Evolutionary conservation across 1,140 invertebrate species (phyloP).

Genomic region (Drosophila arizonae): DNA sequence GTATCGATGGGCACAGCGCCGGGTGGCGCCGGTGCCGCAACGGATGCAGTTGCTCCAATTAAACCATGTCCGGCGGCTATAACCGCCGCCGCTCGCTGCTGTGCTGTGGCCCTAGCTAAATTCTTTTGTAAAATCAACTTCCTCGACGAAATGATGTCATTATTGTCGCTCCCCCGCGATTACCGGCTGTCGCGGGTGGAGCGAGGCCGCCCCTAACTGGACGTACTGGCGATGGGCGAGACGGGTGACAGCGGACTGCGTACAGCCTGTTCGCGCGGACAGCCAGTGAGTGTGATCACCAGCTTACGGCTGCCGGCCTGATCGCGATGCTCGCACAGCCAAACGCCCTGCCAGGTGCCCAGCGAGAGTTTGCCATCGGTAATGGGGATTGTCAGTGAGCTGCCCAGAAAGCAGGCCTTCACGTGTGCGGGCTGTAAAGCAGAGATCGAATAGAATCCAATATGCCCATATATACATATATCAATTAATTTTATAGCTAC

Average conservation of each 20-base stretch:
- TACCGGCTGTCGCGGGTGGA: constrained; percentile 83
- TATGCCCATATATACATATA: not conserved
- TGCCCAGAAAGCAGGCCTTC: constrained; percentile 97
- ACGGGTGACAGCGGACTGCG: constrained; percentile 92
- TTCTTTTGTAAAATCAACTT: constrained; percentile 83
- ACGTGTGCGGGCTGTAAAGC: constrained; percentile 94
- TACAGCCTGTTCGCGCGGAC: constrained; percentile 89
- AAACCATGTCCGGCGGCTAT: constrained; percentile 65
- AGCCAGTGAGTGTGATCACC: constrained; percentile 95
- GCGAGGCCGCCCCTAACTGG: constrained; percentile 90
- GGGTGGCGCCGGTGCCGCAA: constrained; percentile 50
- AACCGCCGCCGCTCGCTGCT: constrained; percentile 73
- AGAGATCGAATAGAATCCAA: not conserved
- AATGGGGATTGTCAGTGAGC: constrained; percentile 97
- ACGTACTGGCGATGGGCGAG: constrained; percentile 92
- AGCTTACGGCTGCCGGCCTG: constrained; percentile 96
- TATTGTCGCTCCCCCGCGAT: constrained; percentile 83
- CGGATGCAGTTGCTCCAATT: constrained; percentile 44
- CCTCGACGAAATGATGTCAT: constrained; percentile 83
- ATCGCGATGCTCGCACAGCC: constrained; percentile 98
- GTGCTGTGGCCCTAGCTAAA: constrained; percentile 80
- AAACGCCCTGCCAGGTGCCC: constrained; percentile 98
- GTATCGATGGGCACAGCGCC: constrained; percentile 42
- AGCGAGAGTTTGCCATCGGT: constrained; percentile 97
- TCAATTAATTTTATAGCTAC: constrained; percentile 83